A percentile compares a stretch with the other conserved stretches of the same genome.
Conservation (phyloP, 64 coral and sea anemone species). For the Orbicella faveolata region DNA sequence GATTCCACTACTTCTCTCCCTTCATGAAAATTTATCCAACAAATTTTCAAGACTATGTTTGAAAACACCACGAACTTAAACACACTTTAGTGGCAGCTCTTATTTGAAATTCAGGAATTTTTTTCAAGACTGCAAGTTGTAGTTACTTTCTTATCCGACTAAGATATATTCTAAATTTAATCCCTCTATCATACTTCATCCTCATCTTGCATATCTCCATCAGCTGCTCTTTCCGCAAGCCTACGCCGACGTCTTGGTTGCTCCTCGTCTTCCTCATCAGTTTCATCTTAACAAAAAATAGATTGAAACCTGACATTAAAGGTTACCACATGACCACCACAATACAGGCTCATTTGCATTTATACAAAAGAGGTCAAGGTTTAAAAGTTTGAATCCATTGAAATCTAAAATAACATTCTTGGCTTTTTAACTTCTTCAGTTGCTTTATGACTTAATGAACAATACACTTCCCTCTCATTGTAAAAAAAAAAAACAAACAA, state of each 20-base stretch:
- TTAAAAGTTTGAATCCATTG: too few relatives aligned
- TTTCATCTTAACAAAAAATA: constrained; percentile 64
- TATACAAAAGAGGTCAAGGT: too few relatives aligned
- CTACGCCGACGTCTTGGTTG: constrained; percentile 69
- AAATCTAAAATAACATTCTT: too few relatives aligned
- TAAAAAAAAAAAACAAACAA: neutral
- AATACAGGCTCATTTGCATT: too few relatives aligned
- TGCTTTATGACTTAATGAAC: neutral
- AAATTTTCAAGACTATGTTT: neutral
- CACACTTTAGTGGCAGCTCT: too few relatives aligned
- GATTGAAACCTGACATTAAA: neutral
- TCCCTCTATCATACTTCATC: constrained; percentile 58
- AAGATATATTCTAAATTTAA: neutral
- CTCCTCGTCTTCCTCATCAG: constrained; percentile 93
- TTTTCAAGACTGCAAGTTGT: neutral
- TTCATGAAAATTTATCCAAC: too few relatives aligned
- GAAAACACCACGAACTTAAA: neutral
- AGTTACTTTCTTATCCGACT: neutral
- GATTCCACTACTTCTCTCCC: too few relatives aligned
- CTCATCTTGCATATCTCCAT: constrained; percentile 88
- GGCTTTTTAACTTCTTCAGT: too few relatives aligned
- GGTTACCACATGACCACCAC: too few relatives aligned
- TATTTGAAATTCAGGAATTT: neutral
- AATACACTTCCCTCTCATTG: neutral
- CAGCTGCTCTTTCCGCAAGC: constrained; percentile 89